Evolutionary conservation across 2,113 vertebrate genomes (phyloP), one percentile per base, ranked within the genome.

Genomic region (Thalassoma bifasciatum): DNA sequence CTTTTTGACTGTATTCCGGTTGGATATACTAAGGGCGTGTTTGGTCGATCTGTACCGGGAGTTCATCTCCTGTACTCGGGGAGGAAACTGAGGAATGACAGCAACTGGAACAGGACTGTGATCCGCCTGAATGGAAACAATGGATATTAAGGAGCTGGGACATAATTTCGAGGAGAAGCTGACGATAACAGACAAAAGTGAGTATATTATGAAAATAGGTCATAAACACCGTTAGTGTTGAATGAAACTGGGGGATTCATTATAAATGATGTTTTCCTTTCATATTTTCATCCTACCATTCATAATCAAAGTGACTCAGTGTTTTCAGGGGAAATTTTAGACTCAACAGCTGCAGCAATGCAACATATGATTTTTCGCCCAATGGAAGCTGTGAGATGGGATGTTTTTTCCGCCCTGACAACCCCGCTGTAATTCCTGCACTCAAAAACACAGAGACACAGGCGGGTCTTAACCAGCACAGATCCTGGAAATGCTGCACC

Each of bases 121-220:
- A 57, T 78, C 77, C 74, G 71, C 71, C 77, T 87, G 81, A 91
- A 88, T 81, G 87, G 84, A 90, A 60, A 90, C 90, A 26, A 93
- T 94, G 94, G 93, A 94, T 88, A 92, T 85, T 90, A 90, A 78
- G 5, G 84, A 92, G 62, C 90, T 94, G 1, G 92, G 89, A 42
- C 83, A 65, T 61, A 16, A 80, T 62, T 77, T 94, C 42, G 88
- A 92, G 84, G 88, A 92, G 86, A 93, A 92, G 59, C 92, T 93
- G 77, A 92, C 85, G 8, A 63, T 94, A 36, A 72, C 81, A 51
- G 91, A 93, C 38, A 91, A 92, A 89, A 75, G 94, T 94, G 86
- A 89, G 93, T 92, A 70, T 38, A 17, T 30, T 47, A 54, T n/a
- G 8, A 42, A 60, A 74, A 64, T 58, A 44, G 66, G 47, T 50